Percentiles rank a stretch among this genome's conserved stretches.
phyloP scores from a whole-genome alignment of 1,140 invertebrate genomes.

The Drosophila seguyi region DNA sequence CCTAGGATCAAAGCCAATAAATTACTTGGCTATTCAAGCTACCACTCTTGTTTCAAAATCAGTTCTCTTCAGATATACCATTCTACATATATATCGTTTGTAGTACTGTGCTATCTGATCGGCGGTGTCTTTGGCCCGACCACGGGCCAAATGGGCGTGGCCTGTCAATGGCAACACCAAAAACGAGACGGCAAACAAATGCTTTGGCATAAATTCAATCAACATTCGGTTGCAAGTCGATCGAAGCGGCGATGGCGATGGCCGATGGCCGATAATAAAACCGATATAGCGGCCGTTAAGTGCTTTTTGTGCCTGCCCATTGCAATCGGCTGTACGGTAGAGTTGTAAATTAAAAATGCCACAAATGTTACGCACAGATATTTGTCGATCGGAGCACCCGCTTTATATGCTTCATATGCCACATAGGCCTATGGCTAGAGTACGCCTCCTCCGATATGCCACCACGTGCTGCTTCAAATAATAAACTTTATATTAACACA shows the following conservation, averaged over 20 bases:
- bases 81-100: neutral
- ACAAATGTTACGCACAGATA: constrained; percentile 82
- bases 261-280: constrained; percentile 70
- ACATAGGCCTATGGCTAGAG: constrained; percentile 50
- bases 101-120: constrained; percentile 25
- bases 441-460: constrained; percentile 45
- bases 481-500: constrained; percentile 84
- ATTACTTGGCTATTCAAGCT: constrained; percentile 42
- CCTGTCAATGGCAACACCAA: constrained; percentile 54
- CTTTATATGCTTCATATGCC: constrained; percentile 63
- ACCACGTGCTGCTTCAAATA: constrained; percentile 84
- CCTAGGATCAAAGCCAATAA: constrained; percentile 48
- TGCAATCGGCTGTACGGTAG: constrained; percentile 52
- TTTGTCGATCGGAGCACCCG: constrained; percentile 46
- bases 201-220: constrained; percentile 79
- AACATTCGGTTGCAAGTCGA: constrained; percentile 77
- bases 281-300: constrained; percentile 78
- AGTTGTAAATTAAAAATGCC: constrained; percentile 82
- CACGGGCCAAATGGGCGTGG: constrained; percentile 60
- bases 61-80: constrained; percentile 26
- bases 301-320: constrained; percentile 56
- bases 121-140: constrained; percentile 42
- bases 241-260: constrained; percentile 31
- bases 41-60: constrained; percentile 42
- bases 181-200: constrained; percentile 50